These are phyloP conservation scores for Drosophila nebulosa DNA, from an alignment of 1,140 invertebrate genomes.

Conservation along the genomic window DNA sequence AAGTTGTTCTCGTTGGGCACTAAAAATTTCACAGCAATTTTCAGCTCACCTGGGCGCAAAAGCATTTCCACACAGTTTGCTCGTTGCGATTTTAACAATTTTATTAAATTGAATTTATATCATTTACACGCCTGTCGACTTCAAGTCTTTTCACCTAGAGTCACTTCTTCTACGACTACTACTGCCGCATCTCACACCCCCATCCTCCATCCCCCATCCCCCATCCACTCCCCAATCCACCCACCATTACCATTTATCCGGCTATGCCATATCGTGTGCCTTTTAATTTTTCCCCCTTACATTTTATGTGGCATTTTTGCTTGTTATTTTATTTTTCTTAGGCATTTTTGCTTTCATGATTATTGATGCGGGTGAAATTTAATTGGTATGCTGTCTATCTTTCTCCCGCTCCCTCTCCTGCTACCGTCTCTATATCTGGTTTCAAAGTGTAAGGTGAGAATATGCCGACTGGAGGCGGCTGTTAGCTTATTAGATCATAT, in stretches of 20 bases:
- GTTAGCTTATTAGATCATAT: constrained; percentile 60
- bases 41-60: constrained; percentile 78
- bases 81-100: constrained; percentile 80
- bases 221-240: background rate
- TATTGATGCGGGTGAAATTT: constrained; percentile 79
- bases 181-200: too few species aligned
- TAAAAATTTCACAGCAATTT: constrained; percentile 70
- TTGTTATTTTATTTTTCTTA: constrained; percentile 36
- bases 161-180: background rate
- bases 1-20: constrained; percentile 38
- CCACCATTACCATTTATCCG: background rate
- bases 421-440: constrained; percentile 3
- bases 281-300: constrained; percentile 63
- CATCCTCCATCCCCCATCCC: background rate
- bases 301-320: constrained; percentile 65
- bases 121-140: constrained; percentile 81
- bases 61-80: constrained; percentile 72
- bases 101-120: constrained; percentile 81
- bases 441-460: background rate
- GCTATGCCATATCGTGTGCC: constrained; percentile 2
- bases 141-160: constrained; percentile 45
- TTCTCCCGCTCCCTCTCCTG: too few species aligned
- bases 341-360: constrained; percentile 76
- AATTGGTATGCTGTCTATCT: constrained; percentile 54
- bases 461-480: background rate